A percentile compares a stretch with the other conserved stretches of the same genome.
Evolutionary conservation across 2,113 vertebrate species (phyloP).

Genomic region (Platichthys stellatus): DNA sequence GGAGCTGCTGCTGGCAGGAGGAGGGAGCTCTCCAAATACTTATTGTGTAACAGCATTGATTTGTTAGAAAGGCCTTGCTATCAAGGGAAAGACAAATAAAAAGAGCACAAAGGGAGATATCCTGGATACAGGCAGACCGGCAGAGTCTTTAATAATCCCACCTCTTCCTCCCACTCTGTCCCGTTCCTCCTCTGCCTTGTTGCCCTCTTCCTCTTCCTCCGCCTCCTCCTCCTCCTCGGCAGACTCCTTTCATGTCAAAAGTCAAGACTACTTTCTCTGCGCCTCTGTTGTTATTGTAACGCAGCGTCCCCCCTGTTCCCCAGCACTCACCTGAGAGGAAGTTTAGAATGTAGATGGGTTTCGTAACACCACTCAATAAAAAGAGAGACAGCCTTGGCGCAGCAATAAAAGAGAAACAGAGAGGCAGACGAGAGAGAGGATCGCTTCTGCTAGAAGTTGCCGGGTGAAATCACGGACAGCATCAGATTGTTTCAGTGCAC

Average conservation of each 20-base stretch:
- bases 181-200: conserved; percentile 16
- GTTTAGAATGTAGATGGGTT: conserved; percentile 70
- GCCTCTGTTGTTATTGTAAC: conserved; percentile 74
- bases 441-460: not conserved
- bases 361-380: conserved; percentile 61
- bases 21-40: conserved; percentile 47
- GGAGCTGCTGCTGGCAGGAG: conserved; percentile 49
- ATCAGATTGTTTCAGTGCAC: not conserved
- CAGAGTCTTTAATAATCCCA: conserved; percentile 46
- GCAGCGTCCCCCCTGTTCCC: conserved; percentile 48
- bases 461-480: not conserved
- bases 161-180: conserved; percentile 29
- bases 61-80: conserved; percentile 59
- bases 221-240: conserved; percentile 32
- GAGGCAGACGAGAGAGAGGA: not conserved
- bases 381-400: conserved; percentile 55
- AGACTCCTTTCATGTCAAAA: conserved; percentile 53
- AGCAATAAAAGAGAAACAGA: conserved; percentile 13
- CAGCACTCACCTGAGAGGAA: conserved; percentile 59
- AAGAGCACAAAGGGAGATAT: conserved; percentile 53
- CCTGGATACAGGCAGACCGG: conserved; percentile 30
- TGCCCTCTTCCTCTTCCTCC: conserved; percentile 18
- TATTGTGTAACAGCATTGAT: conserved; percentile 78
- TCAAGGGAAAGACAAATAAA: conserved; percentile 63
- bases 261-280: conserved; percentile 53